phyloP scores from a whole-genome alignment of 2,797 vertebrate genomes.

The Babyrousa celebensis region DNA sequence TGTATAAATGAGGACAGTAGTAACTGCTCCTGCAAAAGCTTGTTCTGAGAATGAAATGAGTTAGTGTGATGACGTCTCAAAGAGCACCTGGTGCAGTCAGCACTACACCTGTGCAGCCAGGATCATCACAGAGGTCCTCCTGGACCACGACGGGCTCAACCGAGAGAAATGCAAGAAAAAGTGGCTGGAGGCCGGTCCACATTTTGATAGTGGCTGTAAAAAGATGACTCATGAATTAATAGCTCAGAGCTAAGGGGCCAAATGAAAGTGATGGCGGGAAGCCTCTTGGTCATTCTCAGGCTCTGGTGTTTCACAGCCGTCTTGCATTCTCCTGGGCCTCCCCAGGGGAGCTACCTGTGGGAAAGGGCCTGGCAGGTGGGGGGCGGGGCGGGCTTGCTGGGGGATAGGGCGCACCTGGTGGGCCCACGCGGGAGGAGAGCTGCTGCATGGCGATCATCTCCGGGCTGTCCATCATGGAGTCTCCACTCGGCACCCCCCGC shows the following conservation, averaged over 20 bases:
- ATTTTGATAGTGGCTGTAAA: not conserved
- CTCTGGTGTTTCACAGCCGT: conserved; percentile 83
- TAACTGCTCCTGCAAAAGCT: not conserved
- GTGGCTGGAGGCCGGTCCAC: not conserved
- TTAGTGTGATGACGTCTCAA: not conserved
- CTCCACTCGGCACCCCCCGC: conserved; percentile 89
- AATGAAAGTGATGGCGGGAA: no score
- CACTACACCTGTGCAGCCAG: rapidly evolving
- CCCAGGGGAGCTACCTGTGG: conserved; percentile 85
- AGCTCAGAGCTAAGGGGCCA: not conserved
- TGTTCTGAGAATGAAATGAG: conserved; percentile 2
- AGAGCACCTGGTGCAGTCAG: not conserved
- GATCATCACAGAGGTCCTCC: not conserved
- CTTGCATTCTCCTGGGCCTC: conserved; percentile 83
- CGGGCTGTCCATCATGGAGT: conserved; percentile 99
- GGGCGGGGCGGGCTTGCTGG: conserved; percentile 89
- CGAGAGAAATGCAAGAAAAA: not conserved
- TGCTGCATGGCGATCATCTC: conserved; percentile 99
- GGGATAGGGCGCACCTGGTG: conserved; percentile 92
- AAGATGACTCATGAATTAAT: not conserved
- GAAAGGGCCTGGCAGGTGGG: conserved; percentile 88
- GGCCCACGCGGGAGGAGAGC: conserved; percentile 96
- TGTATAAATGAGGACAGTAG: not conserved
- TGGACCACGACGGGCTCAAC: not conserved
- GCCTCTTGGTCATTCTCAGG: conserved; percentile 89